phyloP scores from a whole-genome alignment of 2,888 invertebrate genomes.

The Leucophenga maculata region DNA sequence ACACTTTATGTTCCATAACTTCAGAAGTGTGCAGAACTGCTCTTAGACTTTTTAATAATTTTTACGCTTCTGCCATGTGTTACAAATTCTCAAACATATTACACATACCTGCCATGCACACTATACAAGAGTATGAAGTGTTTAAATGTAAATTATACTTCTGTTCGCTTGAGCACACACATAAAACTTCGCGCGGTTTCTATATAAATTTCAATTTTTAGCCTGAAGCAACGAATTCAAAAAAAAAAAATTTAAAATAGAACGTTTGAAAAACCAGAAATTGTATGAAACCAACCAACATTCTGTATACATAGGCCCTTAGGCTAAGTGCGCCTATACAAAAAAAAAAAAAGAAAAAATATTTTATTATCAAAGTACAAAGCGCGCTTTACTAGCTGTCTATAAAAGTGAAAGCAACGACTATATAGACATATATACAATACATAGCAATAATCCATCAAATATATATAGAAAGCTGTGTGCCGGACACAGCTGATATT shows the following conservation, averaged over 20 bases:
- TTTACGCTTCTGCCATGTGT: too few relatives aligned
- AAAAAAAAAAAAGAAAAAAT: conserved; percentile 16
- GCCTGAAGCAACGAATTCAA: conserved; percentile 3
- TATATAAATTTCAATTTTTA: conserved; percentile 28
- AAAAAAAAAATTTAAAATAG: background rate
- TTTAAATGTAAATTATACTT: conserved; percentile 2
- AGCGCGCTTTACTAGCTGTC: background rate
- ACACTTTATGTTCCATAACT: too few relatives aligned
- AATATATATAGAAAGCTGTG: conserved; percentile 8
- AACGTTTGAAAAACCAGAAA: conserved; percentile 5
- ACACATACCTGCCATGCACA: too few relatives aligned
- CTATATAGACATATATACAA: conserved; percentile 19
- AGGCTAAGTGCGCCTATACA: conserved; percentile 11
- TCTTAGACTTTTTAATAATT: too few relatives aligned
- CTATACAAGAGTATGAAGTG: background rate
- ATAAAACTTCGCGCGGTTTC: conserved; percentile 10
- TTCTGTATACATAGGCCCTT: background rate
- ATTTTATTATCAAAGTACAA: background rate
- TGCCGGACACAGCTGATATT: background rate
- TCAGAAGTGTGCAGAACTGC: too few relatives aligned
- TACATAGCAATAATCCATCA: conserved; percentile 28
- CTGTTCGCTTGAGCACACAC: background rate
- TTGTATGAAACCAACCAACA: background rate
- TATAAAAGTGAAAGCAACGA: conserved; percentile 26
- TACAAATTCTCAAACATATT: too few relatives aligned